These are phyloP conservation scores for Halyomorpha halys DNA, from an alignment of 1,140 invertebrate genomes.

Conservation along the genomic window DNA sequence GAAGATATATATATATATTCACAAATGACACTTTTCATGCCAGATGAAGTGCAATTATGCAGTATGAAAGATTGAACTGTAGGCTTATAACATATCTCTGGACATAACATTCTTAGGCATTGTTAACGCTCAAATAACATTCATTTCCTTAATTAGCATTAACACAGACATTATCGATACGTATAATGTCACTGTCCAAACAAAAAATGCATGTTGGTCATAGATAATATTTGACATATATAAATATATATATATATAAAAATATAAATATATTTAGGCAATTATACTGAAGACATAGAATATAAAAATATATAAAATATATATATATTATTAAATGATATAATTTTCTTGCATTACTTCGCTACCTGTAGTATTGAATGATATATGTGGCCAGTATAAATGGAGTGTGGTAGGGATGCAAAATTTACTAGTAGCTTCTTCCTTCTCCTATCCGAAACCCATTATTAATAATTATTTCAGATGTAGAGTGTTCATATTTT, in stretches of 20 bases:
- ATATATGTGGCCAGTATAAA: slow-evolving; percentile 25
- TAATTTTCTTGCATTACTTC: slow-evolving; percentile 25
- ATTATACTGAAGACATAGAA: slow-evolving; percentile 15
- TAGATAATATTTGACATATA: slow-evolving; percentile 12
- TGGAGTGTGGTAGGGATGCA: slow-evolving; percentile 19
- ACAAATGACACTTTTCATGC: not conserved
- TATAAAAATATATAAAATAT: slow-evolving; percentile 16
- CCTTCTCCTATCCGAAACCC: not conserved
- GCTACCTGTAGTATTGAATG: slow-evolving; percentile 26
- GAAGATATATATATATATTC: not conserved
- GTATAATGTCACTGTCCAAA: no score
- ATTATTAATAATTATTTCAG: not conserved
- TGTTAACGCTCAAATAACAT: slow-evolving; percentile 7
- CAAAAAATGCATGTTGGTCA: slow-evolving; percentile 15
- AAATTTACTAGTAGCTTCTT: slow-evolving; percentile 17
- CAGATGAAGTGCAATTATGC: slow-evolving; percentile 7
- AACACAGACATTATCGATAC: not conserved
- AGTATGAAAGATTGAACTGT: not conserved
- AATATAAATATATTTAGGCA: slow-evolving; percentile 16
- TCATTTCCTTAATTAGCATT: not conserved
- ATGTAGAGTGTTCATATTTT: not conserved
- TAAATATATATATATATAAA: slow-evolving; percentile 18
- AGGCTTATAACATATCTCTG: slow-evolving; percentile 4
- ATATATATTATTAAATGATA: slow-evolving; percentile 21
- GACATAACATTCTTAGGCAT: slow-evolving; percentile 4